Evolutionary conservation across 2,888 invertebrate genomes (phyloP).

Genomic region (Archips crataeganus): DNA sequence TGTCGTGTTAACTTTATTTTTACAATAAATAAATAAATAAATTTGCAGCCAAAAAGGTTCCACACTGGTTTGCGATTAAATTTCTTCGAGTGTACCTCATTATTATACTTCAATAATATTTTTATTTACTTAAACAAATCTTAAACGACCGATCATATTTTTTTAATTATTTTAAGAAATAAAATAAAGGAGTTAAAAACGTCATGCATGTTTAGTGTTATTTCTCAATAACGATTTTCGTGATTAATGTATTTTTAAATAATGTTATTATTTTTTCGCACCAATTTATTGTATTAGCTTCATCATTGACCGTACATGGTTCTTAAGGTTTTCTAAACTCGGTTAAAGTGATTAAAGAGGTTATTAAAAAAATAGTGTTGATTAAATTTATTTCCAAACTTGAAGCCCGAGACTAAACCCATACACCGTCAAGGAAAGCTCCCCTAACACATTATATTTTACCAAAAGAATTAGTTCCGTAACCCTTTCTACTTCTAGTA

Average conservation of each 20-base stretch:
- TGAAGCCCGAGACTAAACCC: conserved; percentile 60
- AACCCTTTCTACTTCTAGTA: conserved; percentile 73
- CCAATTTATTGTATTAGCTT: neutral
- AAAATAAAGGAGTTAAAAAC: no score
- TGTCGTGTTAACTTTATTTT: no score
- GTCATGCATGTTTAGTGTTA: neutral
- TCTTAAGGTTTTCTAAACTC: neutral
- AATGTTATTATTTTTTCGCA: neutral
- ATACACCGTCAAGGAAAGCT: conserved; percentile 78
- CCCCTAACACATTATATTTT: conserved; percentile 77
- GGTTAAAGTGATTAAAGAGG: neutral
- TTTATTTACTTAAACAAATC: no score
- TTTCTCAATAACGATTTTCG: neutral
- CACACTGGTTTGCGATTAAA: no score
- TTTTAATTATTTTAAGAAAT: no score
- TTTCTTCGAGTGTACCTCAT: no score
- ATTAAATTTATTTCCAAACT: conserved; percentile 58
- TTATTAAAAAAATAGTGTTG: conserved; percentile 33
- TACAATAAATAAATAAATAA: no score
- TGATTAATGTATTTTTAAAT: neutral
- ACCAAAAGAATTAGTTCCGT: conserved; percentile 73
- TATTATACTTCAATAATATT: no score
- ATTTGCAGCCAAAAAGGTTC: no score
- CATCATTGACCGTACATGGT: neutral
- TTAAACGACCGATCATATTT: no score